Evolutionary conservation across 2,888 invertebrate species (phyloP).

Genomic region (Archaeoteleia sp.): DNA sequence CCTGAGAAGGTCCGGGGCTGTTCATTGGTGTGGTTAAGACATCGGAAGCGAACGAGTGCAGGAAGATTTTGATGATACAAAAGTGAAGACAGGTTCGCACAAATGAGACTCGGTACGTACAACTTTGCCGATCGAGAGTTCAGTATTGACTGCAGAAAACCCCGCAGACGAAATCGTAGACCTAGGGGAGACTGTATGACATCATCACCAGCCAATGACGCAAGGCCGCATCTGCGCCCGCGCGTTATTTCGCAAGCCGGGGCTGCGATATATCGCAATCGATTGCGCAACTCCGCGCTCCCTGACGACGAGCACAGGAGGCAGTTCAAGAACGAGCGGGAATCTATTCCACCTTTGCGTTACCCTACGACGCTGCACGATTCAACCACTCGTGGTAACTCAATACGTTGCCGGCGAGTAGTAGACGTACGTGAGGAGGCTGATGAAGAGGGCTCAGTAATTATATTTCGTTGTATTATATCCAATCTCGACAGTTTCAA

Average conservation of each 20-base stretch:
- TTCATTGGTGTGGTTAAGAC: neutral
- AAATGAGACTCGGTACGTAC: conserved; percentile 57
- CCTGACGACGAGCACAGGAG: conserved; percentile 50
- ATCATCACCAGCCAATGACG: conserved; percentile 70
- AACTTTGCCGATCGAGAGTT: conserved; percentile 70
- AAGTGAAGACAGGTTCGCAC: conserved; percentile 1
- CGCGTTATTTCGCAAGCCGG: conserved; percentile 53
- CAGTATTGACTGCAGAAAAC: conserved; percentile 73
- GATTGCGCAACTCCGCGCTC: conserved; percentile 68
- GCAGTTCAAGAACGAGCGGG: conserved; percentile 39
- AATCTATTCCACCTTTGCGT: conserved; percentile 23
- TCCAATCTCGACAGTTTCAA: neutral
- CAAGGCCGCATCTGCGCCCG: conserved; percentile 53
- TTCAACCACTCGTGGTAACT: conserved; percentile 20
- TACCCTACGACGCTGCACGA: conserved; percentile 39
- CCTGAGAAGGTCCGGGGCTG: conserved; percentile 32
- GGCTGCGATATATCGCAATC: conserved; percentile 73
- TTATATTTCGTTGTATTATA: neutral
- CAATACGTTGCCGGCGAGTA: neutral
- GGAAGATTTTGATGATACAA: neutral
- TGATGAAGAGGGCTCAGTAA: neutral
- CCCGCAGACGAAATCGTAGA: conserved; percentile 73
- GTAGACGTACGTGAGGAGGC: neutral
- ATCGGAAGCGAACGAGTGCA: too few species aligned
- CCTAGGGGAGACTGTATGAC: conserved; percentile 73